A percentile compares a stretch with the other conserved stretches of the same genome.
These are phyloP conservation scores for Odontamblyopus lacepedii DNA, from an alignment of 2,797 vertebrate genomes.

Conservation along the genomic window DNA sequence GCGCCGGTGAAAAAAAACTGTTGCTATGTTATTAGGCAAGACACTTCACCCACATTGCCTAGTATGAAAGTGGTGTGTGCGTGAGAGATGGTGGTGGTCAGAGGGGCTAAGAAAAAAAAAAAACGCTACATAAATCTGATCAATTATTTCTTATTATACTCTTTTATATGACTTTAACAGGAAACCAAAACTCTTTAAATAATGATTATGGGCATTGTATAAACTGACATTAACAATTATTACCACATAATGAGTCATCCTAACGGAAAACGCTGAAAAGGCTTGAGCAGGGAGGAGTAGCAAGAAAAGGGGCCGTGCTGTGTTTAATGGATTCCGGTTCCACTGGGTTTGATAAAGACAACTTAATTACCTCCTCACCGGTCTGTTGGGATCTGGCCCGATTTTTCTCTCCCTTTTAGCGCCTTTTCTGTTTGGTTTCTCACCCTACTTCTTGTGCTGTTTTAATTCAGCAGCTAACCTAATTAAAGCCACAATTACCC, in stretches of 20 bases:
- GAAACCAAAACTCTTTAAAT: not conserved
- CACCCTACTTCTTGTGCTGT: slow-evolving; percentile 27
- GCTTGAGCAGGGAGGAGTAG: not conserved
- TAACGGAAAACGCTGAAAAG: slow-evolving; percentile 2
- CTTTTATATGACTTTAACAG: not conserved
- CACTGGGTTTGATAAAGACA: slow-evolving; percentile 50
- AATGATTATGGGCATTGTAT: too few species aligned
- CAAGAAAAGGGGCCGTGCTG: slow-evolving; percentile 18
- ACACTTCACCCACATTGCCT: too few species aligned
- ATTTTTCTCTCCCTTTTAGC: slow-evolving; percentile 17
- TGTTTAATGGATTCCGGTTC: slow-evolving; percentile 53
- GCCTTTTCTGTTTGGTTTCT: slow-evolving; percentile 25
- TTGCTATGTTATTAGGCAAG: too few species aligned
- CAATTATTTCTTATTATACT: too few species aligned
- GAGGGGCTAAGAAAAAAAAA: too few species aligned
- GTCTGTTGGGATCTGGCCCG: slow-evolving; percentile 57
- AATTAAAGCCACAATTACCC: slow-evolving; percentile 64
- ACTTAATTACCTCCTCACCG: slow-evolving; percentile 70
- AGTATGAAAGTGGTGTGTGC: too few species aligned
- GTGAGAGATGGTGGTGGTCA: too few species aligned
- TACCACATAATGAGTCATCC: not conserved
- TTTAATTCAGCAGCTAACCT: slow-evolving; percentile 60
- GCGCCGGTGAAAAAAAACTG: too few species aligned
- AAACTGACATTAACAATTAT: not conserved
- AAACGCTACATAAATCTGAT: too few species aligned